Evolutionary conservation across 1,140 invertebrate species (phyloP), one percentile per base, ranked within the genome.

Genomic region (Leptopilina boulardi): DNA sequence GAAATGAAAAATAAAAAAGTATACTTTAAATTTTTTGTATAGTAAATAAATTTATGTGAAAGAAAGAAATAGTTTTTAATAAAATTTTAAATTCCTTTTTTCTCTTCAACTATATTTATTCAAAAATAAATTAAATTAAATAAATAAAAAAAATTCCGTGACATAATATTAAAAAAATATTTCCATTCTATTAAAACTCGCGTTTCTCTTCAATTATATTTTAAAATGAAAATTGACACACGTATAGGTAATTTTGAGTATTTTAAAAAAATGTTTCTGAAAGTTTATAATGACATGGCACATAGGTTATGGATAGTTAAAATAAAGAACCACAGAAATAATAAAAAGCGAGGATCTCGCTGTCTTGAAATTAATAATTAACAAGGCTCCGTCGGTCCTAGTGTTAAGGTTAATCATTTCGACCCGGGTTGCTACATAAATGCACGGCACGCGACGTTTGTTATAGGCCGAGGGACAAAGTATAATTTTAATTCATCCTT

Each of bases 371-470:
- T 34, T 66, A 66, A 30, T 66, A 66, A 66, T 66, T 34, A 30
- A 66, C 59, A 66, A 66, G 59, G 59, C 59, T 66, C 59, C 59
- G 59, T 66, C 59, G 59, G 59, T 66, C 59, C 59, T 66, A 66
- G 59, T 66, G 59, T 66, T 66, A 66, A 66, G 59, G 59, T 66
- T 66, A 66, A 66, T 66, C 59, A 23, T n/a, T 66, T 66, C 23
- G 59, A 66, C 59, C 59, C 59, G 59, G n/a, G 21, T 66, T 30
- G 59, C 59, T 30, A 66, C 23, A 66, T n/a, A 66, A 66, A 66
- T 66, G 59, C 76, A 66, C 73, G 82, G 81, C 85, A 86, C 85
- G 85, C 83, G 84, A 85, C 84, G 81, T 86, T 86, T 80, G 81
- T 86, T 85, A n/a, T n/a, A 84, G 72, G 75, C 26, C 54, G 42